A percentile compares a stretch with the other conserved stretches of the same genome.
Evolutionary conservation across 2,888 invertebrate species (phyloP).

Genomic region (Drosophila limbata): DNA sequence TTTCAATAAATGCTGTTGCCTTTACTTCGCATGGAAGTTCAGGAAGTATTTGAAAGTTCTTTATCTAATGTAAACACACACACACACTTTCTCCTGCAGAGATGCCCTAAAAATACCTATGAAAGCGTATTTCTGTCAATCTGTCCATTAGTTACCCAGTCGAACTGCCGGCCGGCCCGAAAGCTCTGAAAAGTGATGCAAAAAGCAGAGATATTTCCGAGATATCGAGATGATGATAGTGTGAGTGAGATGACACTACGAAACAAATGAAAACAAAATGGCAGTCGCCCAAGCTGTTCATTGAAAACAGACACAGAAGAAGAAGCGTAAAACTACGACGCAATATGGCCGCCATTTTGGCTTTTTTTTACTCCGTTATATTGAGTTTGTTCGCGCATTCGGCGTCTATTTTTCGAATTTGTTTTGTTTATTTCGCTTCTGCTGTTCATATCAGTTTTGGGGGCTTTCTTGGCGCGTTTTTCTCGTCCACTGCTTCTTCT

Average conservation of each 20-base stretch:
- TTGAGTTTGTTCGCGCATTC: conserved; percentile 40
- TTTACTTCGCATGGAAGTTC: neutral
- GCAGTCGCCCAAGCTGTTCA: conserved; percentile 64
- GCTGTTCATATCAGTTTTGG: conserved; percentile 30
- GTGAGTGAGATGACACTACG: conserved; percentile 45
- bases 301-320: conserved; percentile 16
- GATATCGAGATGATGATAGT: conserved; percentile 30
- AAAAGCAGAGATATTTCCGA: conserved; percentile 10
- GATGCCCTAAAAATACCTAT: conserved; percentile 1
- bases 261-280: conserved; percentile 70
- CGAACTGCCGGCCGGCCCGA: conserved; percentile 33
- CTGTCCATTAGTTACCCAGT: conserved; percentile 24
- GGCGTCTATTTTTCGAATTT: conserved; percentile 45
- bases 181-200: conserved; percentile 20
- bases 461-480: conserved; percentile 49
- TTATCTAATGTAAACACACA: conserved; percentile 16
- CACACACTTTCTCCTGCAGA: conserved; percentile 20
- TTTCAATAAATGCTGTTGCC: conserved; percentile 3
- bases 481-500: conserved; percentile 5
- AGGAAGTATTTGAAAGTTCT: conserved; percentile 13
- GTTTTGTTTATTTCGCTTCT: conserved; percentile 72
- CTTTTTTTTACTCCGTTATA: conserved; percentile 63
- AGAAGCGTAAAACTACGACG: conserved; percentile 60
- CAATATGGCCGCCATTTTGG: conserved; percentile 77
- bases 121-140: conserved; percentile 15